Base-by-base conservation (phyloP, 1,140 invertebrate species). In the Drosophila orosa region DNA sequence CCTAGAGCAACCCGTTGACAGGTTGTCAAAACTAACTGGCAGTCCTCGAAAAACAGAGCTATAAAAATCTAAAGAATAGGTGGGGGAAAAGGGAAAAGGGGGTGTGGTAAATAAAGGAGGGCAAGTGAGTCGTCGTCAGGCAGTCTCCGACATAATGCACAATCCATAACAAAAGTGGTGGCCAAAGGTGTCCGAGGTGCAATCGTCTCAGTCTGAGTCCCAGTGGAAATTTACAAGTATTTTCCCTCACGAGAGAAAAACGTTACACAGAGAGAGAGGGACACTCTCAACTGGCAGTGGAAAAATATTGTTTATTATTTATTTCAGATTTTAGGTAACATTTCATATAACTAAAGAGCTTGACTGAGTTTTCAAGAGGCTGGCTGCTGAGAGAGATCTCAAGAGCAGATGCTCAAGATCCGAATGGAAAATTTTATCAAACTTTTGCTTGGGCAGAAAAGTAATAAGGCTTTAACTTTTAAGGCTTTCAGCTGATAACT, bases 211-310 rank as follows among this genome's bases (percentile, higher is more conserved):
- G 65, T 50, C 45, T 40, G 24, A 22, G 19, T 15, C 9, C 13
- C 50, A 44, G 59, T 67, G 72, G 73, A 75, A 75, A 67, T 58
- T 75, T 75, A 67, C 73, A 75, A 75, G 73, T 75, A 52, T 42
- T 67, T 75, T 58, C 61, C 40, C 31, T 19, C n/a, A n/a, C n/a
- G n/a, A n/a, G n/a, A 35, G 17, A 31, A 59, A 13, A 24, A 24
- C 42, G 12, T 7, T 10, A 10, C 17, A 15, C n/a, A 45, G 10
- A 29, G 5, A 17, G 24, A 24, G 29, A n/a, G 24, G 31, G 31
- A 29, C 12, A 27, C 58, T 33, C 47, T 59, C 25, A 31, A 27
- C 17, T 12, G 57, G 13, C 47, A 55, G 31, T 69, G 61, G 47
- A 69, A 69, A 69, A 67, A 15, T 67, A 47, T 69, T 45, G 65